A percentile compares a stretch with the other conserved stretches of the same genome.
Evolutionary conservation across 2,797 vertebrate genomes (phyloP).

Genomic region (Sparidentex hasta): DNA sequence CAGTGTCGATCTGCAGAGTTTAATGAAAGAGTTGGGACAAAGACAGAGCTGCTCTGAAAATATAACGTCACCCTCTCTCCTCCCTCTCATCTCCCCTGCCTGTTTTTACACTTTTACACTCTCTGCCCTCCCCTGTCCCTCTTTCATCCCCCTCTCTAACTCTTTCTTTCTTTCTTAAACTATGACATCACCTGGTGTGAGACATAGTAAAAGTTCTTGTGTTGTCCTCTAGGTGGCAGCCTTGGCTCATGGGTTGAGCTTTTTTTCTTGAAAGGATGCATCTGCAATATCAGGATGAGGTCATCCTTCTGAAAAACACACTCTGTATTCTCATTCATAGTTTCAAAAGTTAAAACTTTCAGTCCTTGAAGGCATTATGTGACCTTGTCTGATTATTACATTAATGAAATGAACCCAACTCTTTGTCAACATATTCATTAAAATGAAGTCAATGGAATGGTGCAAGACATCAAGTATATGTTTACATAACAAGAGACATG

Average conservation of each 20-base stretch:
- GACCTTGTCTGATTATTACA: not conserved
- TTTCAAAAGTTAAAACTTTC: constrained; percentile 59
- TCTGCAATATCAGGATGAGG: constrained; percentile 71
- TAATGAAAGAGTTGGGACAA: constrained; percentile 61
- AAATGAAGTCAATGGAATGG: constrained; percentile 10
- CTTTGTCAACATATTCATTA: not conserved
- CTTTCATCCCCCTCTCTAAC: constrained; percentile 54
- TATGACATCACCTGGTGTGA: constrained; percentile 81
- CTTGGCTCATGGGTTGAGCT: constrained; percentile 43
- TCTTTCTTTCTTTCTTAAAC: constrained; percentile 65
- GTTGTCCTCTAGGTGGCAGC: constrained; percentile 70
- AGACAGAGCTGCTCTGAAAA: constrained; percentile 58
- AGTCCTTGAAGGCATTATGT: not conserved
- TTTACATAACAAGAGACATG: not conserved
- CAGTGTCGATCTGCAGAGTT: constrained; percentile 34
- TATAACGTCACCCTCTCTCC: constrained; percentile 76
- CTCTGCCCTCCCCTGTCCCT: constrained; percentile 37
- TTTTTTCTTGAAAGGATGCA: constrained; percentile 34
- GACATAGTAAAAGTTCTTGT: constrained; percentile 71
- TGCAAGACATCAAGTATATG: not conserved
- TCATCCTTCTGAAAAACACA: constrained; percentile 67
- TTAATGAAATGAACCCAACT: not conserved
- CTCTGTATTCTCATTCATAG: constrained; percentile 62
- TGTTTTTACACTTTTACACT: constrained; percentile 56
- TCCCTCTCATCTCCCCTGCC: constrained; percentile 34